Evolutionary conservation across 2,113 vertebrate genomes (phyloP).

Genomic region (Myrmecophaga tridactyla): DNA sequence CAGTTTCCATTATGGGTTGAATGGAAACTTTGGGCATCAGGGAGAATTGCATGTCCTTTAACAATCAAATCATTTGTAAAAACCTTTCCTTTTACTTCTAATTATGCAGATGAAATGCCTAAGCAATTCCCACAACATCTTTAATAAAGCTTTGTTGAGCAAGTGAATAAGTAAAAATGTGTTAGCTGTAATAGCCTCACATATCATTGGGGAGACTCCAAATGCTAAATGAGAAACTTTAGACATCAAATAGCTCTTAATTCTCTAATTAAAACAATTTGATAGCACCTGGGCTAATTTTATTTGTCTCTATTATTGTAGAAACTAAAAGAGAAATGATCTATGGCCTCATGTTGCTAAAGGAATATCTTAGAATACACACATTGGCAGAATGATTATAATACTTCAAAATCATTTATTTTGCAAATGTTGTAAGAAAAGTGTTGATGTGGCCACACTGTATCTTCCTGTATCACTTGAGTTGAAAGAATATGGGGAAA

Average conservation of each 20-base stretch:
- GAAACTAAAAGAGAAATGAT: background rate
- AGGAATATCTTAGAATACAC: background rate
- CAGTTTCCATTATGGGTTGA: background rate
- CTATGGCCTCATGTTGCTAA: background rate
- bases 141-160: background rate
- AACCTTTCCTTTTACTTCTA: background rate
- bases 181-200: background rate
- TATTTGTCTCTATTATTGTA: background rate
- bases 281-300: rapidly evolving
- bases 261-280: background rate
- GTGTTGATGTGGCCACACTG: background rate
- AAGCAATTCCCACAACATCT: background rate
- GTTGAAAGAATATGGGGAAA: background rate
- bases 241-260: background rate
- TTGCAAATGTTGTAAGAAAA: background rate
- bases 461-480: background rate
- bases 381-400: background rate
- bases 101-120: background rate
- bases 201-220: background rate
- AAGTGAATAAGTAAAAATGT: background rate
- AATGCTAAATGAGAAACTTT: background rate
- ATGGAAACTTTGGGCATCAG: background rate
- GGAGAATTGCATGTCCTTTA: background rate
- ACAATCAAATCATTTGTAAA: background rate
- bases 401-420: background rate